phyloP scores from a whole-genome alignment of 37 sponge, comb jelly and placozoan species.

The Oopsacas minuta region DNA sequence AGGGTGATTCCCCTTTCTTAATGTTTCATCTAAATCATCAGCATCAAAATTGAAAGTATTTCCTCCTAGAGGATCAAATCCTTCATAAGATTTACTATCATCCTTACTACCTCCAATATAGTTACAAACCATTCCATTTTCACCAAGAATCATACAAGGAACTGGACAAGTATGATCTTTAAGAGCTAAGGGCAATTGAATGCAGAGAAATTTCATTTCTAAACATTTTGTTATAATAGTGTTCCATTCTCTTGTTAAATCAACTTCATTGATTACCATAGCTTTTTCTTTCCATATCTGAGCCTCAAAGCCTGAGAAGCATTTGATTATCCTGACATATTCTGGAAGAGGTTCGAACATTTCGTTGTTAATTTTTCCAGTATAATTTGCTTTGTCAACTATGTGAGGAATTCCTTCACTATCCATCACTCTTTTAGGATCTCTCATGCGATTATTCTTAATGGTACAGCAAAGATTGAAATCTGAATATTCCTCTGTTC shows the following conservation, averaged over 20 bases:
- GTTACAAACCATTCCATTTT: neutral
- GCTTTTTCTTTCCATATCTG: neutral
- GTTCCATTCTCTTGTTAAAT: neutral
- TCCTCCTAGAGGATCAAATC: neutral
- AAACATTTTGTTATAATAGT: neutral
- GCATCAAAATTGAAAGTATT: neutral
- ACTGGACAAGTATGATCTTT: neutral
- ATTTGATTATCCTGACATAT: neutral
- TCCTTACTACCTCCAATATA: neutral
- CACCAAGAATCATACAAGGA: neutral
- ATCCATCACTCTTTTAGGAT: neutral
- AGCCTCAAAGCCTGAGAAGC: neutral
- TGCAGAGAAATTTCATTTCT: neutral
- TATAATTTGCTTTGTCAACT: neutral
- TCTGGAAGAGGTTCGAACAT: neutral
- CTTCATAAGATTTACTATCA: neutral
- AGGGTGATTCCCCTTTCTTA: neutral
- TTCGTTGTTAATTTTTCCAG: neutral
- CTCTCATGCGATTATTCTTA: neutral
- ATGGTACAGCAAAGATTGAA: neutral
- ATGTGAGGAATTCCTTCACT: neutral
- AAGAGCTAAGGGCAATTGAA: neutral
- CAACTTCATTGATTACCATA: neutral
- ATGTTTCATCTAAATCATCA: neutral
- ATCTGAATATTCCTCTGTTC: neutral